Evolutionary conservation across 2,113 vertebrate species (phyloP).

Genomic region (Chauna torquata): DNA sequence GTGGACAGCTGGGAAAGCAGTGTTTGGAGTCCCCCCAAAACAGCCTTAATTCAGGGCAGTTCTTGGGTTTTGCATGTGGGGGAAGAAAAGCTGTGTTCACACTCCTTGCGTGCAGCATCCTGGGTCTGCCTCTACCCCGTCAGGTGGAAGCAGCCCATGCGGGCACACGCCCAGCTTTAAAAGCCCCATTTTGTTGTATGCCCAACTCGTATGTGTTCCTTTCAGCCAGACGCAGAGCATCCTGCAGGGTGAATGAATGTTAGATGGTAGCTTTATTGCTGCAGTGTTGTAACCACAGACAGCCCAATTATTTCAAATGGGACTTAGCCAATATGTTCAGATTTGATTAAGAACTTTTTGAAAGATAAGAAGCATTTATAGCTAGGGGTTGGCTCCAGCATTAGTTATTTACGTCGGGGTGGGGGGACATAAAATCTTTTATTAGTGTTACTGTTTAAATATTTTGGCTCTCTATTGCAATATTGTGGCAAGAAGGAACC

Average conservation of each 20-base stretch:
- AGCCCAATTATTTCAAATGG: background rate
- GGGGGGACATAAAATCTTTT: constrained; percentile 27
- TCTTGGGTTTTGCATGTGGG: background rate
- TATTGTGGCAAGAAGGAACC: constrained; percentile 56
- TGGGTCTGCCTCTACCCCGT: background rate
- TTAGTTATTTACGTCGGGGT: constrained; percentile 39
- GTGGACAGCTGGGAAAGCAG: background rate
- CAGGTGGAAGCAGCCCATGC: background rate
- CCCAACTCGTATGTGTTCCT: background rate
- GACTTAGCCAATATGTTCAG: background rate
- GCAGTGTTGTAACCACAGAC: background rate
- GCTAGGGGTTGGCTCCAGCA: constrained; percentile 23
- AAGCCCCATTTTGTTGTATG: accelerated
- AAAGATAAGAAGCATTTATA: constrained; percentile 8
- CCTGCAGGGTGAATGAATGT: background rate
- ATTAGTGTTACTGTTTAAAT: constrained; percentile 52
- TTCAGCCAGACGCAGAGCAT: background rate
- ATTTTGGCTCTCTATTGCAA: constrained; percentile 59
- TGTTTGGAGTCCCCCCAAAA: background rate
- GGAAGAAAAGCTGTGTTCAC: background rate
- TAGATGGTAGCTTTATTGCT: background rate
- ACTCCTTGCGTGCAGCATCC: background rate
- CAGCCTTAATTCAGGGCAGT: background rate
- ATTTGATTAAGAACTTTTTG: constrained; percentile 33
- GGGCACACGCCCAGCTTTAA: background rate